Evolutionary conservation across 2,888 invertebrate species (phyloP).

Genomic region (Parnassius glacialis): DNA sequence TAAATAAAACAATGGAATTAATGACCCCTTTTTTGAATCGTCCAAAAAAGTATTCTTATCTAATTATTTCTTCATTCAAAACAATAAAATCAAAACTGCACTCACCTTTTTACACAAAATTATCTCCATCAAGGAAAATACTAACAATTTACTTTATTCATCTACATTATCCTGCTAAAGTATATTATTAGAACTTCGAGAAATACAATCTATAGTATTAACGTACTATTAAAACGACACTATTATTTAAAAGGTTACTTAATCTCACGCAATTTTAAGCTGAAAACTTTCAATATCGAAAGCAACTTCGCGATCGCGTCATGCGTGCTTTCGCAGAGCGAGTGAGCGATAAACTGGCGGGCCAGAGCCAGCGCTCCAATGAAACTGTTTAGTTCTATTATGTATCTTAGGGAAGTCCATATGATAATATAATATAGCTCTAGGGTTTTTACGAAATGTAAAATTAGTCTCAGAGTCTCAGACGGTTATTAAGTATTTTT

Average conservation of each 20-base stretch:
- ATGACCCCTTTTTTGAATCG: too few relatives aligned
- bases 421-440: background rate
- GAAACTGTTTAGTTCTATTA: background rate
- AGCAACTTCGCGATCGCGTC: background rate
- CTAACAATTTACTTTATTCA: too few relatives aligned
- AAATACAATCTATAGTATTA: background rate
- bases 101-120: too few relatives aligned
- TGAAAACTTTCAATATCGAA: conserved; percentile 2
- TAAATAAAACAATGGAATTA: too few relatives aligned
- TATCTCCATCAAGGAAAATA: too few relatives aligned
- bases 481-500: too few relatives aligned
- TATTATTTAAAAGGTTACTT: conserved; percentile 1
- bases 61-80: too few relatives aligned
- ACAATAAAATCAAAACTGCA: too few relatives aligned
- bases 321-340: conserved; percentile 2
- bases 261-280: conserved; percentile 3
- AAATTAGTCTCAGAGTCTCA: too few relatives aligned
- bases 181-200: background rate
- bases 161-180: background rate
- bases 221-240: background rate
- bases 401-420: conserved; percentile 6
- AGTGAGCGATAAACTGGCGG: conserved; percentile 8
- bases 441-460: too few relatives aligned
- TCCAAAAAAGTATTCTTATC: too few relatives aligned
- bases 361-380: background rate